phyloP scores from a whole-genome alignment of 53 echinoderm and acorn worm species.

The Mesocentrotus franciscanus region DNA sequence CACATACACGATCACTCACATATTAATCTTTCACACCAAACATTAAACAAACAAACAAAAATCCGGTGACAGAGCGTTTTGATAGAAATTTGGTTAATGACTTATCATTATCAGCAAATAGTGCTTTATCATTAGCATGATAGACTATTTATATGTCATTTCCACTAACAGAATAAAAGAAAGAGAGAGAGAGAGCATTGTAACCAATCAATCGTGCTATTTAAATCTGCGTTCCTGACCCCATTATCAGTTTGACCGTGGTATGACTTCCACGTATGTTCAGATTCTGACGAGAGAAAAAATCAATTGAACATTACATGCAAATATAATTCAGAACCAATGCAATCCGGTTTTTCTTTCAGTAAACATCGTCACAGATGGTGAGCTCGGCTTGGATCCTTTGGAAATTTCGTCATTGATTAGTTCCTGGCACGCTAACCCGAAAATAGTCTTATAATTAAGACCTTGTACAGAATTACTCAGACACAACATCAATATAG shows the following conservation, averaged over 20 bases:
- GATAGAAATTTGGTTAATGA: background rate
- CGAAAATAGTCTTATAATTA: background rate
- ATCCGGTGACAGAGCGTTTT: background rate
- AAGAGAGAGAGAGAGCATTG: background rate
- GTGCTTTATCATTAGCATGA: background rate
- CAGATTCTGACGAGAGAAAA: background rate
- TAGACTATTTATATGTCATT: background rate
- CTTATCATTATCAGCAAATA: background rate
- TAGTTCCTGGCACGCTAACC: background rate
- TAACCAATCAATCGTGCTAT: background rate
- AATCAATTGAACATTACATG: background rate
- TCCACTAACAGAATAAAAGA: background rate
- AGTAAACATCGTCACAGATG: constrained; percentile 24
- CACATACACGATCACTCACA: too few species aligned
- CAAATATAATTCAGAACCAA: background rate
- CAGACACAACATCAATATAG: background rate
- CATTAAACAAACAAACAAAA: background rate
- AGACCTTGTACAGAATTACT: background rate
- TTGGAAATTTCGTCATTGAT: background rate
- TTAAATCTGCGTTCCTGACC: background rate
- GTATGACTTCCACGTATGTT: background rate
- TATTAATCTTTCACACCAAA: background rate
- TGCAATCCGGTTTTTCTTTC: background rate
- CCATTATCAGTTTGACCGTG: background rate
- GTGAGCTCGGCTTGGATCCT: background rate